These are phyloP conservation scores for Brevipalpus yothersi DNA, from an alignment of 1,140 invertebrate genomes.

Conservation along the genomic window DNA sequence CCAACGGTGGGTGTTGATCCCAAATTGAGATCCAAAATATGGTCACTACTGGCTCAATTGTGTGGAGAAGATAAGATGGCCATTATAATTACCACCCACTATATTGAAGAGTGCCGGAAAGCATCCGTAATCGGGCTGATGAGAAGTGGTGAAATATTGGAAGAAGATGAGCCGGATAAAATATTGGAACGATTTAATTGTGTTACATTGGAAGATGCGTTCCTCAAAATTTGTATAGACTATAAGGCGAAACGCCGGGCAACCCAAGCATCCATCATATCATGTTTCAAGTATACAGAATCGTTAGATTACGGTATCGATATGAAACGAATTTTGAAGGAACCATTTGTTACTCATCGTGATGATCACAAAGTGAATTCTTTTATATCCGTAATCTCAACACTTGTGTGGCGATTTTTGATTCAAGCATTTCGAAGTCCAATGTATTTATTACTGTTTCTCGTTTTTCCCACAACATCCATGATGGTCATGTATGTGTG, in stretches of 20 bases:
- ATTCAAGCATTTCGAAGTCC: neutral
- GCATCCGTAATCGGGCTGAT: conserved; percentile 26
- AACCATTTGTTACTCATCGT: neutral
- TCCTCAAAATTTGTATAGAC: conserved; percentile 49
- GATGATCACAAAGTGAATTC: neutral
- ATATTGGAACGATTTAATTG: conserved; percentile 55
- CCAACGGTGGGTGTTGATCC: conserved; percentile 81
- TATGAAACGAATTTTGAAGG: neutral
- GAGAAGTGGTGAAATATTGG: conserved; percentile 24
- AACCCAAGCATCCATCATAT: neutral
- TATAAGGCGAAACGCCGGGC: neutral
- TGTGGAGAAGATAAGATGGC: conserved; percentile 33
- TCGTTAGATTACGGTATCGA: neutral
- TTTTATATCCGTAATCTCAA: neutral
- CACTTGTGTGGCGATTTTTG: neutral
- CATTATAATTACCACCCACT: conserved; percentile 23
- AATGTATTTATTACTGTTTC: neutral
- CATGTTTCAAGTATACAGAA: neutral
- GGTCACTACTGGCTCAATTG: conserved; percentile 48
- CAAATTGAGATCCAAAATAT: conserved; percentile 41
- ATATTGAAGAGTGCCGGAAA: conserved; percentile 22
- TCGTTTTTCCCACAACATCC: neutral
- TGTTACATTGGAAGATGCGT: conserved; percentile 60
- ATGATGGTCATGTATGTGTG: neutral
- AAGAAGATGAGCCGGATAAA: conserved; percentile 64